Evolutionary conservation across 2,113 vertebrate species (phyloP).

Genomic region (Charina bottae): DNA sequence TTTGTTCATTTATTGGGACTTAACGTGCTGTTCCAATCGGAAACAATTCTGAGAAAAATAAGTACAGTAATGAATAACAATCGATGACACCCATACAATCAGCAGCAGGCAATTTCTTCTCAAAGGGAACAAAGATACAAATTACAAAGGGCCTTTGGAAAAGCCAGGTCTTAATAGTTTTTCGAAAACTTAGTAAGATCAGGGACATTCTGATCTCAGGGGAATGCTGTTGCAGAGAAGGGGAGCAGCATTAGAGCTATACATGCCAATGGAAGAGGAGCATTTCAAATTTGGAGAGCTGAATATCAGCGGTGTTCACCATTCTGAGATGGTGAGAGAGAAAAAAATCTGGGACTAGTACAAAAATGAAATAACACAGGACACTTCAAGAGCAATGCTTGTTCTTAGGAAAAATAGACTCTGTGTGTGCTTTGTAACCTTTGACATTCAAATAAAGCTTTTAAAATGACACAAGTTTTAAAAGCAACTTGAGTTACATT

Average conservation of each 20-base stretch:
- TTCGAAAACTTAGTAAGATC: too few relatives aligned
- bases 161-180: too few relatives aligned
- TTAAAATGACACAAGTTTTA: slow-evolving; percentile 50
- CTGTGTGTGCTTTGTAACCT: slow-evolving; percentile 73
- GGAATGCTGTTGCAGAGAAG: too few relatives aligned
- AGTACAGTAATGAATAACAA: not conserved
- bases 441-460: slow-evolving; percentile 70
- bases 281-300: slow-evolving; percentile 55
- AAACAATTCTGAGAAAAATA: not conserved
- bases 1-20: not conserved
- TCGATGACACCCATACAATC: too few relatives aligned
- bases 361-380: slow-evolving; percentile 63
- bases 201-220: too few relatives aligned
- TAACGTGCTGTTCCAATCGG: not conserved
- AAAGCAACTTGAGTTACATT: not conserved
- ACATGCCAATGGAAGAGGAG: not conserved
- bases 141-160: too few relatives aligned
- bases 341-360: slow-evolving; percentile 66
- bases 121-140: too few relatives aligned
- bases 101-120: too few relatives aligned
- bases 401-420: slow-evolving; percentile 67
- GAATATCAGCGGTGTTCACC: slow-evolving; percentile 73
- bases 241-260: too few relatives aligned
- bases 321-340: slow-evolving; percentile 46
- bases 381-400: slow-evolving; percentile 70